These are phyloP conservation scores for Parnassius mnemosyne DNA, from an alignment of 2,888 invertebrate genomes.

Conservation along the genomic window DNA sequence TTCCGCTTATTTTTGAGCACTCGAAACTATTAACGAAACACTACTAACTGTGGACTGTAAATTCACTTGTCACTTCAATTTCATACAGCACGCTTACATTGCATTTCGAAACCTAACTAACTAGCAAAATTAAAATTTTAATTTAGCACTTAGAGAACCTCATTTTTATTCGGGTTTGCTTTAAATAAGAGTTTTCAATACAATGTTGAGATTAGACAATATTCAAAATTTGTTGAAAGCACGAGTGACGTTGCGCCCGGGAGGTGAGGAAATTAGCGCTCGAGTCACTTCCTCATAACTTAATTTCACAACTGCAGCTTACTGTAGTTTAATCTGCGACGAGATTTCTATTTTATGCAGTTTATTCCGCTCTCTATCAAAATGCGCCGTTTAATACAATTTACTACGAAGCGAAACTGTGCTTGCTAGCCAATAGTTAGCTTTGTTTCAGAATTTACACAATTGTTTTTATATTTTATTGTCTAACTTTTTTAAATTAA, in stretches of 20 bases:
- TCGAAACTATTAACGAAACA: too few species aligned
- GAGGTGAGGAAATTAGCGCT: slow-evolving; percentile 39
- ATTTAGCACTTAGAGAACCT: too few species aligned
- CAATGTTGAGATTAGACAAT: slow-evolving; percentile 35
- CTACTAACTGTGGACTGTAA: too few species aligned
- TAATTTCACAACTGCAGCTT: slow-evolving; percentile 55
- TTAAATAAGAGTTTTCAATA: slow-evolving; percentile 21
- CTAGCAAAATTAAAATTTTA: too few species aligned
- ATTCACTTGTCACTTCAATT: too few species aligned
- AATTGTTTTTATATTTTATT: neutral
- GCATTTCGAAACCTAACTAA: too few species aligned
- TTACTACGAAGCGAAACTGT: slow-evolving; percentile 36
- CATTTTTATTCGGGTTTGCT: neutral
- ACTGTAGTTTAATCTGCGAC: slow-evolving; percentile 47
- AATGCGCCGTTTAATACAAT: slow-evolving; percentile 23
- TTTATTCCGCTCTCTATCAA: slow-evolving; percentile 29
- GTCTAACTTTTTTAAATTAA: too few species aligned
- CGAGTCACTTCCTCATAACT: slow-evolving; percentile 55
- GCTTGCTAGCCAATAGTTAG: neutral
- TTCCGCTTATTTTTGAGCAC: too few species aligned
- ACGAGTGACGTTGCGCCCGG: slow-evolving; percentile 21
- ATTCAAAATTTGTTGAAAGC: slow-evolving; percentile 35
- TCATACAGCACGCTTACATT: too few species aligned
- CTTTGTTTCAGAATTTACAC: neutral
- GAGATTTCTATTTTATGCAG: slow-evolving; percentile 35